Base-by-base conservation (phyloP, 2,888 invertebrate species). In the Gnatocerus cornutus region DNA sequence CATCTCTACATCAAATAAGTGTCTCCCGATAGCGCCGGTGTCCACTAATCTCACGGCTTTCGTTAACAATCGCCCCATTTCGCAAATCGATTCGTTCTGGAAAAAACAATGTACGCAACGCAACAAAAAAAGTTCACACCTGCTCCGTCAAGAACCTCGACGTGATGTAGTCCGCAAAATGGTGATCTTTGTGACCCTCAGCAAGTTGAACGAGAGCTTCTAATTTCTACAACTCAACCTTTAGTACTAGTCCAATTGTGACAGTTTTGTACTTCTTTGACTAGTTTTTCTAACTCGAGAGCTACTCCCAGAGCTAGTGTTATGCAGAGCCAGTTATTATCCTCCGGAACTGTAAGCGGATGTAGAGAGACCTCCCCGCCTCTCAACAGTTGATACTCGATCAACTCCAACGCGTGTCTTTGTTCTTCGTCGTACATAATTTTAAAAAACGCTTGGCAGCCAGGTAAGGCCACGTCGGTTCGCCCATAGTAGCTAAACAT, bases 401-500 rank as follows among this genome's bases (percentile, higher is more conserved):
- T 76, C 39, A 87, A 85, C 48, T 77, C 78, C 29, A 85, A 72
- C 0, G 86, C 86, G 70, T 88, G 88, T 5, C 83, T 82, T 33
- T 84, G 81, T 78, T 88, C 88, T 72, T 88, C 88, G 10, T 84
- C 68, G 74, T 87, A 85, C 87, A 88, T 87, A 72, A 83, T 82
- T 73, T 82, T 83, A 71, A 87, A 88, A 73, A 83, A 87, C 9
- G 85, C 81, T 50, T 83, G 80, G 69, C 82, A 83, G 3, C 85
- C 85, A 8, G 85, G 84, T 29, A 87, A 76, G 13, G 87, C 85
- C 52, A 87, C 80, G 29, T 86, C 85, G 0, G 83, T 85, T 46
- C 85, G 79, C 9, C 86, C 86, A 69, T 87, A 87, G 78, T 85
- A 86, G 67, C 82, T 78, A 82, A 89, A 87, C 89, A 91, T 89